Evolutionary conservation across 2,113 vertebrate species (phyloP), one percentile per base, ranked within the genome.

Genomic region (Callorhinus ursinus): DNA sequence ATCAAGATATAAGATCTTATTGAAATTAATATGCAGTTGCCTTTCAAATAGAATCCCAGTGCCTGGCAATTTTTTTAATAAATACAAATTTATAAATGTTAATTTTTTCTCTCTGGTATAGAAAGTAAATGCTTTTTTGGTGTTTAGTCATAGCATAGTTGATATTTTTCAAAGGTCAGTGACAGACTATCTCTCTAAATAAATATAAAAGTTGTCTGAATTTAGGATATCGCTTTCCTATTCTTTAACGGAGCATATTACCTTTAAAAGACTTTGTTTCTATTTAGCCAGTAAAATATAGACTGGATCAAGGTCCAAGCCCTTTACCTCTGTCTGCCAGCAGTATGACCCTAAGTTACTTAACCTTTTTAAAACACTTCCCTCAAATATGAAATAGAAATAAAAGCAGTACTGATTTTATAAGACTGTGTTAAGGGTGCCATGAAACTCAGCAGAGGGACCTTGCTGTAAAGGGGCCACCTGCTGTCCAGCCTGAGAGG

Each of bases 31-130:
- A 69, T 15, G 10, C 24, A 89, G 21, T 72, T 88, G 18, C 39
- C 88, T 94, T 86, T 88, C n/a, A 94, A 96, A 79, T 5, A 72
- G 26, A 79, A 74, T 93, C 33, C 55, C 46, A 80, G 61, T 95
- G 71, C 26, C 31, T 96, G 49, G 69, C 5, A 65, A 46, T 57
- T 95, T 89, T 76, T 57, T 65, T 31, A 6, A 42, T 46, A 86
- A 81, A 67, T 74, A 22, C 1, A 79, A 36, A 67, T 46, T 33
- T 31, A 88, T 49, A 83, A 83, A 46, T 18, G 5, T 80, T 79
- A 19, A 46, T 55, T 53, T 84, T 88, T 71, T 49, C 69, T 93
- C 81, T 65, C 16, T 83, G 22, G 15, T 46, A 22, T 55, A 80
- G 69, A 91, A 4, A 77, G 36, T 49, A 72, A 65, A 82, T 57